Evolutionary conservation across 2,113 vertebrate genomes (phyloP).

Genomic region (Gnathonemus echidnorhynchus): DNA sequence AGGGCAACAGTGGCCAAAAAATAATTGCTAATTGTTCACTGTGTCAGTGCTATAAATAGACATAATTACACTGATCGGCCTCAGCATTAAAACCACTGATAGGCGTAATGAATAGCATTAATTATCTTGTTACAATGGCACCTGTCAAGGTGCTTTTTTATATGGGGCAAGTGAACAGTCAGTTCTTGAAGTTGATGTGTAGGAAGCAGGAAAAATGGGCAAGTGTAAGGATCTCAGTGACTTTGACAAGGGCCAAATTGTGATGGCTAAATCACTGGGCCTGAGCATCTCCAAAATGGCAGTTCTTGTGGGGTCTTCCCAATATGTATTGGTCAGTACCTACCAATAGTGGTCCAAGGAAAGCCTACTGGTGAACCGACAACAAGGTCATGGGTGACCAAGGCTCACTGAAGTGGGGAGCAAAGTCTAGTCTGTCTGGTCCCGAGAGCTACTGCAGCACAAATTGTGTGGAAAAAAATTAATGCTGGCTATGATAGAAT

Average conservation of each 20-base stretch:
- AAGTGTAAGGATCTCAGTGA: neutral
- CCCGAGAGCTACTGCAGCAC: neutral
- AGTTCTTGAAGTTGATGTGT: neutral
- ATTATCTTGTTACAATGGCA: neutral
- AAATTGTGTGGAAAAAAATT: neutral
- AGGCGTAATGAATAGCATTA: neutral
- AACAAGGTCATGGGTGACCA: neutral
- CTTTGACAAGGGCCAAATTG: neutral
- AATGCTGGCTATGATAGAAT: neutral
- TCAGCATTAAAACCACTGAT: neutral
- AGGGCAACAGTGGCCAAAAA: neutral
- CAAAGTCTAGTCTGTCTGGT: neutral
- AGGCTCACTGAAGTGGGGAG: neutral
- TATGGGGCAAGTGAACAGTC: neutral
- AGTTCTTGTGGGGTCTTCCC: neutral
- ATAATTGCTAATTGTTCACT: neutral
- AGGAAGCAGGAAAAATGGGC: neutral
- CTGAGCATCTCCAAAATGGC: neutral
- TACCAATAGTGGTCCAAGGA: neutral
- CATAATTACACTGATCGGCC: neutral
- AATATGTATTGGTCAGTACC: neutral
- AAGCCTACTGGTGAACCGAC: neutral
- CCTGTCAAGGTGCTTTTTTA: neutral
- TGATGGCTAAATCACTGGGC: neutral
- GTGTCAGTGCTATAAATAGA: neutral